Evolutionary conservation across 2,113 vertebrate genomes (phyloP), one percentile per base, ranked within the genome.

Genomic region (Litocranius walleri): DNA sequence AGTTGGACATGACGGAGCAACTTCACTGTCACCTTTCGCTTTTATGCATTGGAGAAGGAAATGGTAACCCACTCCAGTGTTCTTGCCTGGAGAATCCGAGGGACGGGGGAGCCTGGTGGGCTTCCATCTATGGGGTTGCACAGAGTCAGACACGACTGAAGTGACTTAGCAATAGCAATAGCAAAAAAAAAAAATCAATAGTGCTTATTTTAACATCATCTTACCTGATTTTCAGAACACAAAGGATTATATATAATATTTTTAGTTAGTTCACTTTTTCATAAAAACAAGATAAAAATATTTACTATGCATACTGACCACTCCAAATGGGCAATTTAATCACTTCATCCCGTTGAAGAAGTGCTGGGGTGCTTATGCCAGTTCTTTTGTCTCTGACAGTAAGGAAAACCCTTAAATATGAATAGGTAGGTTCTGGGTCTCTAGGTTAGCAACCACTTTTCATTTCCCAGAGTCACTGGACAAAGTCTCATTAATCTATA

Each of bases 391-490:
- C 40, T 94, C 52, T 93, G 40, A 48, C 74, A 64, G 33, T 92
- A 88, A 88, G n/a, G 30, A 71, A 96, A 96, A 88, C 5, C 40
- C 61, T 94, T 92, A 85, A 81, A 97, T 90, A 97, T 67, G 91
- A 95, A 86, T 82, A 48, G 25, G 45, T 50, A 91, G 30, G 23
- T 92, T 90, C 77, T 97, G 77, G 82, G 54, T 94, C 88, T 96
- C 43, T 94, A 97, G 61, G 95, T 84, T 90, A 92, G 84, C 80
- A 95, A 57, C 36, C 57, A 98, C 93, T 85, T 96, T 96, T 96
- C 74, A 92, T 94, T 97, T 97, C 52, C 29, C 84, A 88, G 19
- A 90, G 64, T 86, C 91, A 81, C 48, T 94, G 64, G 77, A 91
- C 36, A 19, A 86, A 93, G 67, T 90, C 61, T 97, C 90, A 93